phyloP scores from a whole-genome alignment of 1,140 invertebrate species.

The Adelges cooleyi region DNA sequence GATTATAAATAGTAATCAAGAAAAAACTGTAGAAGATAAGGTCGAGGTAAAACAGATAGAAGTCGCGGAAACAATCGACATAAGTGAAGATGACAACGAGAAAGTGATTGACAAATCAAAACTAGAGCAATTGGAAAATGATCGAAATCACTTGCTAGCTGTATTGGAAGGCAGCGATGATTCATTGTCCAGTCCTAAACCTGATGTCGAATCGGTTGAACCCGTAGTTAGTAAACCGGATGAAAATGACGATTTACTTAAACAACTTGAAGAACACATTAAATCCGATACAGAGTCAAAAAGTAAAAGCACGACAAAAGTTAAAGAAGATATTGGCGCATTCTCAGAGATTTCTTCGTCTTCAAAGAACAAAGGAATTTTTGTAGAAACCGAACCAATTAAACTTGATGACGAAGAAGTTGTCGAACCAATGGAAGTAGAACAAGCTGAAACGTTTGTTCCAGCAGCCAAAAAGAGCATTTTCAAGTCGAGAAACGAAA shows the following conservation, averaged over 20 bases:
- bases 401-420: constrained; percentile 13
- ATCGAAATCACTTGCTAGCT: constrained; percentile 30
- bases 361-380: constrained; percentile 6
- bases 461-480: constrained; percentile 46
- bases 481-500: constrained; percentile 71
- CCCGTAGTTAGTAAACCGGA: background rate
- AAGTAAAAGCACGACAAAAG: background rate
- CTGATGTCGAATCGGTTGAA: background rate
- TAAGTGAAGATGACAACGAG: background rate
- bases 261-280: constrained; percentile 13
- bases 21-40: background rate
- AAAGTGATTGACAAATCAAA: constrained; percentile 1
- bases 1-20: background rate
- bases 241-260: background rate
- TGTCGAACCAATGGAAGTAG: constrained; percentile 8
- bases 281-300: background rate
- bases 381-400: constrained; percentile 29
- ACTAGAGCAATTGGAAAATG: constrained; percentile 27
- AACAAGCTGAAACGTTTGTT: background rate
- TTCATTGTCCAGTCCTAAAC: constrained; percentile 3
- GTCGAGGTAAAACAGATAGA: too few species aligned
- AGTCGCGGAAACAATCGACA: too few species aligned
- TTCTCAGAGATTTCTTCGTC: background rate
- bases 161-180: constrained; percentile 32
- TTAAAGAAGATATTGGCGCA: background rate